A percentile compares a stretch with the other conserved stretches of the same genome.
Conservation (phyloP, 2,888 invertebrate genomes). For the Luperina testacea region DNA sequence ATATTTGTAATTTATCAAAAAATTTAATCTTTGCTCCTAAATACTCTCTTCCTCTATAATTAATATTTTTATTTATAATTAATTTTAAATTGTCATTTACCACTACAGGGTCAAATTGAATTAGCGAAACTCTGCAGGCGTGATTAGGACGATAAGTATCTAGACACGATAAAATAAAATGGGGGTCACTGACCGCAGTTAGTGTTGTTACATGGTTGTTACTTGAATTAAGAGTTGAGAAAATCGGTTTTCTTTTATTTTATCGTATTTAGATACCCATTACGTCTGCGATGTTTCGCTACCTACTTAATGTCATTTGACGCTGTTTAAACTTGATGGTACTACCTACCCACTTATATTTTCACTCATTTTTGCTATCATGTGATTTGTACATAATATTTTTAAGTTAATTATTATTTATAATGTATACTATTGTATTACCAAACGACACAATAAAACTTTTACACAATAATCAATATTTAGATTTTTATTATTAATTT, state of each 20-base stretch:
- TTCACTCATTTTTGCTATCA: constrained; percentile 63
- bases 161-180: not conserved
- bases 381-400: constrained; percentile 75
- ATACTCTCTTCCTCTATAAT: constrained; percentile 7
- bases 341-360: constrained; percentile 40
- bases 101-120: not conserved
- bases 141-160: not conserved
- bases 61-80: constrained; percentile 30
- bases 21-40: constrained; percentile 8
- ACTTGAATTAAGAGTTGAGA: not conserved
- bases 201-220: not conserved
- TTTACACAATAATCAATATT: constrained; percentile 67
- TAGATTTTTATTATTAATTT: constrained; percentile 23
- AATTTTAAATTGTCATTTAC: constrained; percentile 43
- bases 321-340: not conserved
- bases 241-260: not conserved
- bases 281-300: not conserved
- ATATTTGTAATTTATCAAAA: constrained; percentile 18
- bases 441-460: constrained; percentile 76
- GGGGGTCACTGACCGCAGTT: not conserved
- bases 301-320: not conserved
- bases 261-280: not conserved
- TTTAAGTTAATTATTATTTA: constrained; percentile 63
- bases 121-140: not conserved
- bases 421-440: constrained; percentile 69